Conservation (phyloP, 1,140 invertebrate species). For the Aethina tumida region DNA sequence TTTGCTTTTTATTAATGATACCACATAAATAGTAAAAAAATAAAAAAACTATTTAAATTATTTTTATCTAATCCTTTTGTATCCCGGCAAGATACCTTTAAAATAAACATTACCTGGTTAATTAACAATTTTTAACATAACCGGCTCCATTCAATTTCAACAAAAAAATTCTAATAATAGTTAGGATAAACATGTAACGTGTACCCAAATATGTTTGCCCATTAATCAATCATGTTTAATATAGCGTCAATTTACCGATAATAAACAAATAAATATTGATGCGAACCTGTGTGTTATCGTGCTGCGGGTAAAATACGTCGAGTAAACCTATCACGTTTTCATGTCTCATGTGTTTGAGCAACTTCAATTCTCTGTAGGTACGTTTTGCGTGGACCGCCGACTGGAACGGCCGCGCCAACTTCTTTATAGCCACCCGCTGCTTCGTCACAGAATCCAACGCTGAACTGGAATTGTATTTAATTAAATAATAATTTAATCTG, state of each 20-base stretch:
- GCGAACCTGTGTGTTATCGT: conserved; percentile 33
- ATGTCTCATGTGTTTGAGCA: conserved; percentile 98
- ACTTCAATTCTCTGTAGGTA: conserved; percentile 91
- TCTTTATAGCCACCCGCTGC: conserved; percentile 97
- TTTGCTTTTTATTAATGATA: too few relatives aligned
- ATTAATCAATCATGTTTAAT: conserved; percentile 1
- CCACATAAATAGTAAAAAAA: too few relatives aligned
- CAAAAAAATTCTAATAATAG: neutral
- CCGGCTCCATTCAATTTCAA: too few relatives aligned
- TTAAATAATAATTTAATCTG: too few relatives aligned
- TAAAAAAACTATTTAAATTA: too few relatives aligned
- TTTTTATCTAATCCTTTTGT: too few relatives aligned
- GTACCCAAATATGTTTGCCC: neutral
- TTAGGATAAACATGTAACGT: too few relatives aligned
- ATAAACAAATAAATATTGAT: conserved; percentile 1
- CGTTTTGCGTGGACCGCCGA: conserved; percentile 97
- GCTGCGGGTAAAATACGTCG: conserved; percentile 84
- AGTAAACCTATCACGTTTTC: conserved; percentile 95
- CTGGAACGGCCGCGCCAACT: conserved; percentile 93
- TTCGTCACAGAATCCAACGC: conserved; percentile 63
- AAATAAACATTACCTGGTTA: too few relatives aligned
- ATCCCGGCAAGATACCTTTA: too few relatives aligned
- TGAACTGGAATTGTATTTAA: conserved; percentile 64
- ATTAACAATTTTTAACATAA: too few relatives aligned
- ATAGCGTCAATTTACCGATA: too few relatives aligned